phyloP scores from a whole-genome alignment of 2,797 vertebrate genomes.

The Vultur gryphus region DNA sequence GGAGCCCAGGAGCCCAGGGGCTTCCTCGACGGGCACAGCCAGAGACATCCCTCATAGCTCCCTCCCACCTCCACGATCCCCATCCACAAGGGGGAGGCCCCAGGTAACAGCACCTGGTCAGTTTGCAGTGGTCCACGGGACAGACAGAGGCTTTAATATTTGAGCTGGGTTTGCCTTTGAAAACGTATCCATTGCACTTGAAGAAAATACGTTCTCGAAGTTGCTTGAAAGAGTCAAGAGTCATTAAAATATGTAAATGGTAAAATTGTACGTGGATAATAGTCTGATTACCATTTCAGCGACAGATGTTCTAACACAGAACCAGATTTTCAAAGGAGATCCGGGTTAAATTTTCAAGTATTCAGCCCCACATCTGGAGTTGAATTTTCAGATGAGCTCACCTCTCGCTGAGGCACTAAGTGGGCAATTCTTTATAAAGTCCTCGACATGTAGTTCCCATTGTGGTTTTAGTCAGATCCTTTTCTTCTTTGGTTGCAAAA shows the following conservation, averaged over 20 bases:
- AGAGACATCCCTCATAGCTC: rapidly evolving
- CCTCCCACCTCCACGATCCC: rapidly evolving
- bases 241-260: conserved; percentile 65
- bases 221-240: conserved; percentile 59
- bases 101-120: rapidly evolving
- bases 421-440: conserved; percentile 42
- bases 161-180: neutral
- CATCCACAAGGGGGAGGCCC: rapidly evolving
- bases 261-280: conserved; percentile 59
- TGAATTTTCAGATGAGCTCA: conserved; percentile 56
- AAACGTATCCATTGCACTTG: neutral
- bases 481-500: neutral
- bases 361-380: conserved; percentile 68
- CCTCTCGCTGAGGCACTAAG: conserved; percentile 29
- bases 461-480: neutral
- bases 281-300: conserved; percentile 64
- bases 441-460: neutral
- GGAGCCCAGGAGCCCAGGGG: neutral
- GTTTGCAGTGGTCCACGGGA: neutral
- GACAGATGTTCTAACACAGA: conserved; percentile 66
- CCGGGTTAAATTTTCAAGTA: conserved; percentile 65
- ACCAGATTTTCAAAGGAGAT: conserved; percentile 65
- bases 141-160: neutral
- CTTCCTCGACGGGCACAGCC: rapidly evolving
- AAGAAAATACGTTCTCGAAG: conserved; percentile 17